phyloP scores from a whole-genome alignment of 2,888 invertebrate species.

The Caenorhabditis doughertyi region DNA sequence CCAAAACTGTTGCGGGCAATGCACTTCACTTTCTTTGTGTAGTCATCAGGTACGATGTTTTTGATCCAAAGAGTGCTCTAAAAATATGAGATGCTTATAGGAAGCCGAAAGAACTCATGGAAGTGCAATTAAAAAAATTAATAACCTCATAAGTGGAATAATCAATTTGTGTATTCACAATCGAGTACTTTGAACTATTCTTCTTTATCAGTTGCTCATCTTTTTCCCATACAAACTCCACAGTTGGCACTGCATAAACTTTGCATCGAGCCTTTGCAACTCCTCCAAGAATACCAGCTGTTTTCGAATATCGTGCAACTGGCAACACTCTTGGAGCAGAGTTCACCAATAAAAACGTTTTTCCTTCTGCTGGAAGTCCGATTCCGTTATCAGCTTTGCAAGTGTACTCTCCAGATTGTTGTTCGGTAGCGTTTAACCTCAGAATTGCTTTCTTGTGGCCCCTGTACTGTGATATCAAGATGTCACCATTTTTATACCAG shows the following conservation, averaged over 20 bases:
- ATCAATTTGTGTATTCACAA: constrained; percentile 76
- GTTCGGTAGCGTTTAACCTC: constrained; percentile 77
- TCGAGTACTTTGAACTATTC: constrained; percentile 79
- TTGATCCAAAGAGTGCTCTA: constrained; percentile 78
- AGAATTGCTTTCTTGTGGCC: constrained; percentile 70
- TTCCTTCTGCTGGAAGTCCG: constrained; percentile 67
- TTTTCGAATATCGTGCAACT: constrained; percentile 69
- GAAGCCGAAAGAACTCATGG: not conserved
- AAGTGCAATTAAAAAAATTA: not conserved
- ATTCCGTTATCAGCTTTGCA: constrained; percentile 81
- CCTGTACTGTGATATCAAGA: constrained; percentile 26
- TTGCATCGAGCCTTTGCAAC: constrained; percentile 71
- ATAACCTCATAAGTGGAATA: constrained; percentile 78
- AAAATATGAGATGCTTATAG: not conserved
- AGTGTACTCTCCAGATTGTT: constrained; percentile 77
- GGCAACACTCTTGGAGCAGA: constrained; percentile 74
- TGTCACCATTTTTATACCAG: constrained; percentile 75
- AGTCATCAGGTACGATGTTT: constrained; percentile 77
- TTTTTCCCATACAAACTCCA: constrained; percentile 78
- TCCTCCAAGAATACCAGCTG: constrained; percentile 77
- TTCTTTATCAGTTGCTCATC: constrained; percentile 75
- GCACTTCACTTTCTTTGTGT: constrained; percentile 76
- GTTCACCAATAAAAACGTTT: constrained; percentile 79
- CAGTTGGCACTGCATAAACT: constrained; percentile 79
- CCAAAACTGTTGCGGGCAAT: constrained; percentile 77